These are phyloP conservation scores for Hephaestus fuliginosus DNA, from an alignment of 2,797 vertebrate species.

Conservation along the genomic window DNA sequence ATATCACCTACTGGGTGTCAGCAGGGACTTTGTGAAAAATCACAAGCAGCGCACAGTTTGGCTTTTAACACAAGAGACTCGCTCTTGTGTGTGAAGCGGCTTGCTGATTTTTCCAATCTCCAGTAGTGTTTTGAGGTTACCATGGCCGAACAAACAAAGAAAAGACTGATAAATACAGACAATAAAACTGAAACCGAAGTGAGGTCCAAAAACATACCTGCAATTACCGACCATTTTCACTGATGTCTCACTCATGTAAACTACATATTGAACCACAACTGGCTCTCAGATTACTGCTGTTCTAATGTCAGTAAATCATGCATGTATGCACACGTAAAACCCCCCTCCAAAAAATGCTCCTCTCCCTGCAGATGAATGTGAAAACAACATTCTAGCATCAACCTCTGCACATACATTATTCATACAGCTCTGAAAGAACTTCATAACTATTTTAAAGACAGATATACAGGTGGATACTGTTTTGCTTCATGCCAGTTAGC, in stretches of 20 bases:
- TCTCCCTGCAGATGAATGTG: neutral
- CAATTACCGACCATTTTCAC: neutral
- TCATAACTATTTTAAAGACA: conserved; percentile 17
- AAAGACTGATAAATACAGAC: too few relatives aligned
- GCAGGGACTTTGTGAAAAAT: too few relatives aligned
- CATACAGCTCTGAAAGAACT: neutral
- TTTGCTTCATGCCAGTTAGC: conserved; percentile 19
- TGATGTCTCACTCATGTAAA: neutral
- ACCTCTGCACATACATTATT: neutral
- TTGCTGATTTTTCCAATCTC: too few relatives aligned
- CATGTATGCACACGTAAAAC: too few relatives aligned
- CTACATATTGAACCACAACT: neutral
- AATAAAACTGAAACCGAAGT: too few relatives aligned
- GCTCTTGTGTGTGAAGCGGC: too few relatives aligned
- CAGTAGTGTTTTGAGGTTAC: too few relatives aligned
- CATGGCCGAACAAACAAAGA: too few relatives aligned
- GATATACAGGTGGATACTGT: neutral
- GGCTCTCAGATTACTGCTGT: neutral
- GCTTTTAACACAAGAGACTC: too few relatives aligned
- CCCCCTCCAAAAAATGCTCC: neutral
- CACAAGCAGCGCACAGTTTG: too few relatives aligned
- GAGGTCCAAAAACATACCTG: too few relatives aligned
- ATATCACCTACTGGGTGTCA: too few relatives aligned
- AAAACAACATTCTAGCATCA: neutral
- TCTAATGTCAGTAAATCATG: neutral